phyloP scores from a whole-genome alignment of 2,888 invertebrate species.

The Tethea ocularis region DNA sequence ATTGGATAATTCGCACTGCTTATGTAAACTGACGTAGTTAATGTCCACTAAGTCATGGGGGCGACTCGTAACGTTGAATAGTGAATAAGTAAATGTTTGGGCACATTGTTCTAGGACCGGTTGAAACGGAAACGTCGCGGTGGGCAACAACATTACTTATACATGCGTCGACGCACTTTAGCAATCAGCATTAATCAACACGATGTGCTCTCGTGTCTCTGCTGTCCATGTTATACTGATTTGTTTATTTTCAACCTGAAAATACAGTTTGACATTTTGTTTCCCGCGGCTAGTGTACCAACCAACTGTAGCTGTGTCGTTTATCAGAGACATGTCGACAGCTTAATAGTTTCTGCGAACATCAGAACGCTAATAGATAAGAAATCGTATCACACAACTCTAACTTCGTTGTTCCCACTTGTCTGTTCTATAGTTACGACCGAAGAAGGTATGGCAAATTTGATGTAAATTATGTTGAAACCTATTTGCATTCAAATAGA shows the following conservation, averaged over 20 bases:
- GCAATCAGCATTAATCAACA: conserved; percentile 83
- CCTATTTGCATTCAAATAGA: not conserved
- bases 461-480: not conserved
- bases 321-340: conserved; percentile 57
- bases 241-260: conserved; percentile 73
- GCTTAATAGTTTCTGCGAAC: conserved; percentile 49
- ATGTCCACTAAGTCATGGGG: conserved; percentile 51
- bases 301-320: conserved; percentile 45
- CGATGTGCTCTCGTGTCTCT: conserved; percentile 72
- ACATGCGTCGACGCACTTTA: conserved; percentile 79
- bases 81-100: conserved; percentile 73
- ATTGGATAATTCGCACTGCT: conserved; percentile 37
- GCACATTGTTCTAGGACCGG: conserved; percentile 80
- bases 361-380: conserved; percentile 41
- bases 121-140: conserved; percentile 74
- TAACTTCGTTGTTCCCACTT: not conserved
- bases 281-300: conserved; percentile 42
- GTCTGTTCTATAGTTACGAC: not conserved
- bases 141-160: conserved; percentile 78
- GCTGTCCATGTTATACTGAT: conserved; percentile 63
- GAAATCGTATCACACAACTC: conserved; percentile 31
- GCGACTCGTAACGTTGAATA: conserved; percentile 56
- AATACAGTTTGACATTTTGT: conserved; percentile 59
- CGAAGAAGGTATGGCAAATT: not conserved
- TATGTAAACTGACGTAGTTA: conserved; percentile 32